phyloP scores from a whole-genome alignment of 2,797 vertebrate species.

The Lutjanus argentimaculatus region DNA sequence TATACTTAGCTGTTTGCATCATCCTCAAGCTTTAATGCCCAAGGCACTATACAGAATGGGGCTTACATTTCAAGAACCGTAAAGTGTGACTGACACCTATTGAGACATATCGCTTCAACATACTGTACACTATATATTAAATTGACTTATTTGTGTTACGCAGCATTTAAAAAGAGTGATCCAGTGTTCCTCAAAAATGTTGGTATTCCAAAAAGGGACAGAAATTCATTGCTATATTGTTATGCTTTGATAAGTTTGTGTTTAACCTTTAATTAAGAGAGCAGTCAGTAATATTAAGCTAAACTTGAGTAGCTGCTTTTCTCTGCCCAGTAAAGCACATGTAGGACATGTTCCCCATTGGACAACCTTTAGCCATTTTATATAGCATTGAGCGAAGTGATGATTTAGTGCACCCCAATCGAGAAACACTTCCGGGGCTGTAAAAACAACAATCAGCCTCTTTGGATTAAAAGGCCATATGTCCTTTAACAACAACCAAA shows the following conservation, averaged over 20 bases:
- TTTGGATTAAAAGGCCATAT: conserved; percentile 79
- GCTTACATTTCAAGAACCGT: conserved; percentile 71
- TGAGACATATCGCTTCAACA: conserved; percentile 65
- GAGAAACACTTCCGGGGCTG: conserved; percentile 76
- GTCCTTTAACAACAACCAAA: conserved; percentile 78
- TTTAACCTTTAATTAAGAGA: conserved; percentile 27
- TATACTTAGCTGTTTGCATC: conserved; percentile 87
- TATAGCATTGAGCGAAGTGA: conserved; percentile 50
- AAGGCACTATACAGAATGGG: conserved; percentile 67
- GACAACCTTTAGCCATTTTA: conserved; percentile 67
- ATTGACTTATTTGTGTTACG: conserved; percentile 41
- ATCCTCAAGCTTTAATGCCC: conserved; percentile 82
- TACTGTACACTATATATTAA: conserved; percentile 36
- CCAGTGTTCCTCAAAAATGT: conserved; percentile 12
- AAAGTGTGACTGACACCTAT: conserved; percentile 78
- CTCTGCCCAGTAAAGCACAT: conserved; percentile 36
- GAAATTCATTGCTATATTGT: not conserved
- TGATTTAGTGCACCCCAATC: conserved; percentile 78
- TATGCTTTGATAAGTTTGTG: not conserved
- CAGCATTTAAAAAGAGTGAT: conserved; percentile 28
- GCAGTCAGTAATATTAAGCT: conserved; percentile 12
- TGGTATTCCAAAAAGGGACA: not conserved
- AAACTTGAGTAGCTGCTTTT: conserved; percentile 50
- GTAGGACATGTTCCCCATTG: conserved; percentile 28
- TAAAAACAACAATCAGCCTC: conserved; percentile 83